Conservation (phyloP, 2,113 vertebrate genomes). For the Orycteropus afer region DNA sequence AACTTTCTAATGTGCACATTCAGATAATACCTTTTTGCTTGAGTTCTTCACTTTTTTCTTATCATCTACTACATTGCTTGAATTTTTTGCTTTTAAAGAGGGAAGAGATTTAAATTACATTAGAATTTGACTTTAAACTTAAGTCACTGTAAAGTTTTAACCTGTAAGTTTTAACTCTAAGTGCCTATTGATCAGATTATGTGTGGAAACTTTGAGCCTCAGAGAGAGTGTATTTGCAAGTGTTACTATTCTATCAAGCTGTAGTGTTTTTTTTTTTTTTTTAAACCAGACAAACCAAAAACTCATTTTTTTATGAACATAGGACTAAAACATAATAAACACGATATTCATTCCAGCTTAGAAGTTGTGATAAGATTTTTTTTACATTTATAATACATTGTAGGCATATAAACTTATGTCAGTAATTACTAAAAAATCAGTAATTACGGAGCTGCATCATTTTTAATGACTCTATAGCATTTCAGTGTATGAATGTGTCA, state of each 20-base stretch:
- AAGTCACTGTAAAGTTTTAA: no score
- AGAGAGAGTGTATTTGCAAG: not conserved
- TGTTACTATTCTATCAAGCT: not conserved
- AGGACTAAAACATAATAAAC: conserved; percentile 14
- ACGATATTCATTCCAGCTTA: not conserved
- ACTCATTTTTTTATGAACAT: not conserved
- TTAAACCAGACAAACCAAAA: not conserved
- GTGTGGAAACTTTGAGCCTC: not conserved
- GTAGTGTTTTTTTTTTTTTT: not conserved
- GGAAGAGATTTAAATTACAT: no score
- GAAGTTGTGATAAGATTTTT: not conserved
- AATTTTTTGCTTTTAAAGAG: no score
- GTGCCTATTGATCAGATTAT: no score
- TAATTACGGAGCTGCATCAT: not conserved
- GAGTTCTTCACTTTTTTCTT: no score
- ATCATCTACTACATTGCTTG: no score
- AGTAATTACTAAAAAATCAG: no score
- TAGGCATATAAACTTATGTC: no score
- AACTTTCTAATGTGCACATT: no score
- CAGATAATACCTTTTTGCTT: no score
- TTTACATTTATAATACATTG: not conserved
- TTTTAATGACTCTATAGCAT: not conserved
- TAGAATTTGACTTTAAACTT: no score
- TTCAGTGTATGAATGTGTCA: not conserved
- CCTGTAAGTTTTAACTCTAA: no score